Conservation (phyloP, 2,888 invertebrate genomes). For the Syritta pipiens region DNA sequence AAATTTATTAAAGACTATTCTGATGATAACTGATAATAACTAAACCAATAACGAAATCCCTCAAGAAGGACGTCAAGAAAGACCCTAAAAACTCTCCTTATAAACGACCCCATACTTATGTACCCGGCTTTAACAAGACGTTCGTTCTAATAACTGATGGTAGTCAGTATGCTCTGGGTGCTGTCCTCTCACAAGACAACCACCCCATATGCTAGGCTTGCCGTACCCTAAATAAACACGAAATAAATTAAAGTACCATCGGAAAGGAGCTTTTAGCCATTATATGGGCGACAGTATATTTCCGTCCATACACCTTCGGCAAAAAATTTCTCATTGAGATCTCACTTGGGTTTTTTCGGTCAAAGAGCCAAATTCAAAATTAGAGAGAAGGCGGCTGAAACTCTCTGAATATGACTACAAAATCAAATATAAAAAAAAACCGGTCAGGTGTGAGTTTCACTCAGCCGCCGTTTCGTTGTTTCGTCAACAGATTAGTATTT, state of each 20-base stretch:
- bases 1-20: constrained; percentile 4
- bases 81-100: background rate
- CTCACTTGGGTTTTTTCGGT: too few species aligned
- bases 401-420: background rate
- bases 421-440: background rate
- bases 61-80: background rate
- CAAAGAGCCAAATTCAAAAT: too few species aligned
- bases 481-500: too few species aligned
- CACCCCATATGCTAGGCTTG: constrained; percentile 3
- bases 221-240: constrained; percentile 9
- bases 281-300: background rate
- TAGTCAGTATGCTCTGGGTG: background rate
- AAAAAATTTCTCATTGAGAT: too few species aligned
- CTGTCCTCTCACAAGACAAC: background rate
- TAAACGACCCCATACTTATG: background rate
- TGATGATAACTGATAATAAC: too few species aligned
- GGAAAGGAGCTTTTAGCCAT: constrained; percentile 2
- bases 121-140: constrained; percentile 5
- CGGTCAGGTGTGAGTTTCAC: too few species aligned
- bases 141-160: constrained; percentile 29
- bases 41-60: background rate
- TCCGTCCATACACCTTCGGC: too few species aligned
- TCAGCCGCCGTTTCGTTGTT: too few species aligned
- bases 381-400: background rate
- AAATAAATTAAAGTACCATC: background rate